phyloP scores from a whole-genome alignment of 92 coral and sea anemone species.

The Actinostola sp. region DNA sequence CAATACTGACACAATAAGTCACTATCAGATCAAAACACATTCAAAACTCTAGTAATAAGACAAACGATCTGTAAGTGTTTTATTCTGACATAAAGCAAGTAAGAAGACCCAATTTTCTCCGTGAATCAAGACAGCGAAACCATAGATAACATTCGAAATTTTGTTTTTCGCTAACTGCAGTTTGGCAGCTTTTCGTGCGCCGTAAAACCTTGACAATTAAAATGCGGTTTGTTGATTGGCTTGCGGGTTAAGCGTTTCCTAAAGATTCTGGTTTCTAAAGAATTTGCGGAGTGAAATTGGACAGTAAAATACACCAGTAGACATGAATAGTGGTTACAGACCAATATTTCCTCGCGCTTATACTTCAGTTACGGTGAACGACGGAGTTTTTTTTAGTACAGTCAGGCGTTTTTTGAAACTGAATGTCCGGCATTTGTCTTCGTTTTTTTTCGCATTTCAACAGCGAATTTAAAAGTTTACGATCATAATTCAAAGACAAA shows the following conservation, averaged over 20 bases:
- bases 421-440: too few relatives aligned
- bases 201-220: constrained; percentile 2
- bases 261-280: too few relatives aligned
- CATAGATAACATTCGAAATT: background rate
- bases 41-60: background rate
- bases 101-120: background rate
- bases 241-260: too few relatives aligned
- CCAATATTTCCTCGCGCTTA: too few relatives aligned
- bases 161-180: too few relatives aligned
- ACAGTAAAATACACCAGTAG: too few relatives aligned
- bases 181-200: background rate
- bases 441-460: too few relatives aligned
- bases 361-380: too few relatives aligned
- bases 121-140: background rate
- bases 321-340: too few relatives aligned
- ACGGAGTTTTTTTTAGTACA: too few relatives aligned
- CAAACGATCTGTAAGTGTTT: constrained; percentile 5
- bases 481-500: background rate
- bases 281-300: background rate
- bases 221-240: constrained; percentile 2
- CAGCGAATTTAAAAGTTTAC: too few relatives aligned
- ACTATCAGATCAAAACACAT: background rate
- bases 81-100: background rate
- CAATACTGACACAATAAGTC: background rate
- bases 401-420: too few relatives aligned